Evolutionary conservation across 2,888 invertebrate genomes (phyloP), one percentile per base, ranked within the genome.

Genomic region (Lochmaea capreae): DNA sequence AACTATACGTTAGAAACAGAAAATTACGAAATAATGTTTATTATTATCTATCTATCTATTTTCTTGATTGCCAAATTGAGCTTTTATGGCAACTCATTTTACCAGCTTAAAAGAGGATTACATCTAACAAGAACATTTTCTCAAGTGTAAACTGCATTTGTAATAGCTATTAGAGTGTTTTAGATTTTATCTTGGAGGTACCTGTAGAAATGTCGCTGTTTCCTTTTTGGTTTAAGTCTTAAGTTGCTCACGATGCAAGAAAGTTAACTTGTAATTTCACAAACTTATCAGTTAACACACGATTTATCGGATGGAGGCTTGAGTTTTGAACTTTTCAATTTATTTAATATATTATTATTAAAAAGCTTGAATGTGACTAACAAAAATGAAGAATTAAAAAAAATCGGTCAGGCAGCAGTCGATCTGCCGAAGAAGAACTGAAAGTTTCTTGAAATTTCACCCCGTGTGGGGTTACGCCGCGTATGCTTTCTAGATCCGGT

Each of bases 61-160:
- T n/a, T 11, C 18, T 3, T 10, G 8, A 11, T 54, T 54, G 18
- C 0, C n/a, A 54, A 54, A 54, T 16, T 10, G 11, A 54, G 16
- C 16, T 16, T 54, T 10, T 54, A 16, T 11, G 10, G 18, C 54
- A 16, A 16, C 18, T 54, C 54, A 18, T 54, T 54, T 54, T 18
- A 54, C 16, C 16, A 18, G 16, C 54, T 54, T 54, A 54, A 54
- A 14, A 54, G n/a, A 54, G 54, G 16, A 54, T 54, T 54, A 54
- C 54, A 54, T 18, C 16, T 18, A 54, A 54, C 54, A 18, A 18
- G 54, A 16, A 54, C 54, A 18, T 54, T n/a, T 54, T 54, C 54
- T 18, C 8, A 16, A 54, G 18, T 54, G 54, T 16, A 18, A 54
- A 16, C 10, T 54, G 54, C 54, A 54, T 18, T 54, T 54, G 54